These are phyloP conservation scores for Scaeva pyrastri DNA, from an alignment of 2,888 invertebrate genomes.

Conservation along the genomic window DNA sequence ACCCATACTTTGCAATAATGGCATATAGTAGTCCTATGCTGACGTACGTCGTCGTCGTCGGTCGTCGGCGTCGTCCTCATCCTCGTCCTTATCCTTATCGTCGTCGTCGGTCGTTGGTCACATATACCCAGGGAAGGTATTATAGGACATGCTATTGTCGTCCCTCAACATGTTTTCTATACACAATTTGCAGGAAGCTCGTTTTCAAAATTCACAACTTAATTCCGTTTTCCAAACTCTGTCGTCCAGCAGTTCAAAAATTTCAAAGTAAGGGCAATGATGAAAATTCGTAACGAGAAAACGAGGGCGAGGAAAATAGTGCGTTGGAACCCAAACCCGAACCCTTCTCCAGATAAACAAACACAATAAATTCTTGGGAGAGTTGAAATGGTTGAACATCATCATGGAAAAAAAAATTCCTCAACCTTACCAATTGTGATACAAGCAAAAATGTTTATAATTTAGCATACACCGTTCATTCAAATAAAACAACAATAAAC, in stretches of 20 bases:
- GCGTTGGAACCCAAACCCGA: constrained; percentile 8
- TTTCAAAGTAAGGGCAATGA: not conserved
- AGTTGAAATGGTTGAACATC: not conserved
- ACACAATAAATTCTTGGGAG: constrained; percentile 15
- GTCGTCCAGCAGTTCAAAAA: constrained; percentile 7
- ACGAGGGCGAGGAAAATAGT: not conserved
- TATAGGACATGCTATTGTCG: constrained; percentile 26
- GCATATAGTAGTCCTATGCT: constrained; percentile 39
- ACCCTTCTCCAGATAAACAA: constrained; percentile 25
- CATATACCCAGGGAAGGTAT: constrained; percentile 21
- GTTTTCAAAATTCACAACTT: constrained; percentile 75
- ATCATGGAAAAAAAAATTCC: not conserved
- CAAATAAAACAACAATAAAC: not conserved
- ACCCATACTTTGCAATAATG: constrained; percentile 37
- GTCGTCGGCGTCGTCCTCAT: too few relatives aligned
- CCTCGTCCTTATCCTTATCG: too few relatives aligned
- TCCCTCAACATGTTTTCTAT: constrained; percentile 64
- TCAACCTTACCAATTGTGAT: not conserved
- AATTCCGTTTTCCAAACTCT: constrained; percentile 50
- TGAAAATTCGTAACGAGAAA: too few relatives aligned
- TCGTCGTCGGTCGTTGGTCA: too few relatives aligned
- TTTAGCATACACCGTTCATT: constrained; percentile 1
- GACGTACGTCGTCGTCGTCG: constrained; percentile 43
- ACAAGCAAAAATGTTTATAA: constrained; percentile 13
- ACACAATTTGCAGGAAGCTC: constrained; percentile 64